These are phyloP conservation scores for Luehdorfia chinensis DNA, from an alignment of 1,140 invertebrate genomes.

Conservation along the genomic window DNA sequence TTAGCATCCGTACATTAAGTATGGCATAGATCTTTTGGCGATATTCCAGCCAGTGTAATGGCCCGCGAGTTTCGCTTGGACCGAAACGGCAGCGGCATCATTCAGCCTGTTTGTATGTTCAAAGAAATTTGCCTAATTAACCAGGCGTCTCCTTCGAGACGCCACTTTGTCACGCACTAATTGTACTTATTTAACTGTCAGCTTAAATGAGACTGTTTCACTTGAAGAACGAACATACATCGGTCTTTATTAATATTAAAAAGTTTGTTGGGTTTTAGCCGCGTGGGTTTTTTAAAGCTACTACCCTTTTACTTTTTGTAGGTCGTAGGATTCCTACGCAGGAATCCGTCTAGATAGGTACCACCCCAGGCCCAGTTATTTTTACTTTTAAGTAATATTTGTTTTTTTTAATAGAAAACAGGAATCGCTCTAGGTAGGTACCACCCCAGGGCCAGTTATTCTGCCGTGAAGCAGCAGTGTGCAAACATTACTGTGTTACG, in stretches of 20 bases:
- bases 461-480: too few relatives aligned
- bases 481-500: too few relatives aligned
- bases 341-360: too few relatives aligned
- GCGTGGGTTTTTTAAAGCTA: too few relatives aligned
- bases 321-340: too few relatives aligned
- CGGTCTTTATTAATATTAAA: neutral
- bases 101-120: conserved; percentile 6
- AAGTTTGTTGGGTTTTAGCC: neutral
- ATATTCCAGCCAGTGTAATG: neutral
- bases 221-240: neutral
- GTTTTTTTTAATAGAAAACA: too few relatives aligned
- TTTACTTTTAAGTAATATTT: too few relatives aligned
- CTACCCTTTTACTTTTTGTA: too few relatives aligned
- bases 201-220: neutral
- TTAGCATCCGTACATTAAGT: neutral
- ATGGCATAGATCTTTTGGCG: neutral
- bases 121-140: conserved; percentile 10
- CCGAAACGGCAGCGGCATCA: neutral
- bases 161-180: neutral
- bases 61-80: neutral
- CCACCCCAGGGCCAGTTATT: too few relatives aligned
- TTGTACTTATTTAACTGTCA: conserved; percentile 6
- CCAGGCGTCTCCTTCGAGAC: neutral
- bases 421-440: too few relatives aligned
- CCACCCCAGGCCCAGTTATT: too few relatives aligned